Evolutionary conservation across 2,888 invertebrate species (phyloP), one percentile per base, ranked within the genome.

Genomic region (Maniola hyperantus): DNA sequence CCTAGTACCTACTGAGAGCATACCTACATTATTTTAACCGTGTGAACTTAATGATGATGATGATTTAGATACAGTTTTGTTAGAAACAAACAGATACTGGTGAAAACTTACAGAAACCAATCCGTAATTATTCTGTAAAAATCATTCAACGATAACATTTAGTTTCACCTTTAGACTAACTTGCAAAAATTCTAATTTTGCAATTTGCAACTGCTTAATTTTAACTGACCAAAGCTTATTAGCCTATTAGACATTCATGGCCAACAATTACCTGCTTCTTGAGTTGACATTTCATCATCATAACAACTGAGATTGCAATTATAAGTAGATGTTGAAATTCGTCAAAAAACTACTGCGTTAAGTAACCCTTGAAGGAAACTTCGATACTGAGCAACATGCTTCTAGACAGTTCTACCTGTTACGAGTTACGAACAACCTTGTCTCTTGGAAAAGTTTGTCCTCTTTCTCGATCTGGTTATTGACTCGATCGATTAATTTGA

Each of bases 311-410:
- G 55, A 60, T 66, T 62, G 58, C 61, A 64, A 61, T 26, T 7
- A 6, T 18, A 57, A 6, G 6, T 8, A 48, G 57, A 34, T 67
- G 61, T 46, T 61, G 61, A 64, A 69, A 69, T 64, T 39, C 26
- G 48, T 39, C 36, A 26, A 64, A 66, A 65, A 66, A 61, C 39
- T 57, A 42, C 33, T 44, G 51, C 39, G 53, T 69, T 69, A 66
- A 66, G 64, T 53, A 67, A 69, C 42, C 18, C 50, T 58, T 18
- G 44, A 69, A 66, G 64, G 57, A 61, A 66, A 67, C 64, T 48
- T 50, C 5, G 57, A n/a, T 50, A 18, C 64, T 69, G 20, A 53
- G 63, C 36, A 66, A 66, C 26, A 34, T 44, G 11, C 18, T 62
- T 62, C 59, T 59, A 59, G 39, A 42, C n/a, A 50, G 20, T 5